A percentile compares a stretch with the other conserved stretches of the same genome.
These are phyloP conservation scores for Drosophila lutescens DNA, from an alignment of 2,888 invertebrate genomes.

Conservation along the genomic window DNA sequence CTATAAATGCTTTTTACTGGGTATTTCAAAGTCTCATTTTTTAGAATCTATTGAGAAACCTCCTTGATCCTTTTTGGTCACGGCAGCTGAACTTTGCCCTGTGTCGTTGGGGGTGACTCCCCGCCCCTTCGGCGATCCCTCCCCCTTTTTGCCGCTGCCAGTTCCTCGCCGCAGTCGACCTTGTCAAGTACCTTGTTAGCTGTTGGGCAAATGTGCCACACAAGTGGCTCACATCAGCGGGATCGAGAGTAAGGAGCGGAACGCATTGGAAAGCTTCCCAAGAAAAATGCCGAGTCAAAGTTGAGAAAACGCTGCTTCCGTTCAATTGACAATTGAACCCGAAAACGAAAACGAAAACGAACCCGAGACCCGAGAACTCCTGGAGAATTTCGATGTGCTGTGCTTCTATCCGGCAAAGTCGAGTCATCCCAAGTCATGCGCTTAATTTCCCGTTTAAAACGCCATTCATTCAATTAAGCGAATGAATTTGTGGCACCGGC, in stretches of 20 bases:
- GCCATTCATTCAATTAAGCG: slow-evolving; percentile 84
- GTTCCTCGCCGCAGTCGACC: slow-evolving; percentile 32
- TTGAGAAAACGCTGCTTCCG: slow-evolving; percentile 79
- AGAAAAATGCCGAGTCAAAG: slow-evolving; percentile 71
- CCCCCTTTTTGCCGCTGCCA: neutral
- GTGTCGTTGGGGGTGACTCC: slow-evolving; percentile 69
- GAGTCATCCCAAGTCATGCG: slow-evolving; percentile 62
- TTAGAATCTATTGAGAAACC: neutral
- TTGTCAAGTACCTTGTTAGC: slow-evolving; percentile 69
- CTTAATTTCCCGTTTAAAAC: slow-evolving; percentile 83
- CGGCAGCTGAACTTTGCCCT: slow-evolving; percentile 60
- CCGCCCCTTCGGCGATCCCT: neutral
- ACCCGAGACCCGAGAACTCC: slow-evolving; percentile 51
- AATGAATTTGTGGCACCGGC: slow-evolving; percentile 80
- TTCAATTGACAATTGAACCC: slow-evolving; percentile 80
- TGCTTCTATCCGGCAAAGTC: slow-evolving; percentile 25
- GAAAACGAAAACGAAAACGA: slow-evolving; percentile 10
- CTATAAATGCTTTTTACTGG: neutral
- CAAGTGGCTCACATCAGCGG: slow-evolving; percentile 84
- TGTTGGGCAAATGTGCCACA: slow-evolving; percentile 73
- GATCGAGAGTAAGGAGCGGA: slow-evolving; percentile 44
- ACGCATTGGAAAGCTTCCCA: slow-evolving; percentile 52
- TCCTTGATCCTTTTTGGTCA: slow-evolving; percentile 36
- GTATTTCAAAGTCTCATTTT: neutral
- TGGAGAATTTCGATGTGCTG: slow-evolving; percentile 22